Evolutionary conservation across 2,113 vertebrate genomes (phyloP).

Genomic region (Hyla sarda): DNA sequence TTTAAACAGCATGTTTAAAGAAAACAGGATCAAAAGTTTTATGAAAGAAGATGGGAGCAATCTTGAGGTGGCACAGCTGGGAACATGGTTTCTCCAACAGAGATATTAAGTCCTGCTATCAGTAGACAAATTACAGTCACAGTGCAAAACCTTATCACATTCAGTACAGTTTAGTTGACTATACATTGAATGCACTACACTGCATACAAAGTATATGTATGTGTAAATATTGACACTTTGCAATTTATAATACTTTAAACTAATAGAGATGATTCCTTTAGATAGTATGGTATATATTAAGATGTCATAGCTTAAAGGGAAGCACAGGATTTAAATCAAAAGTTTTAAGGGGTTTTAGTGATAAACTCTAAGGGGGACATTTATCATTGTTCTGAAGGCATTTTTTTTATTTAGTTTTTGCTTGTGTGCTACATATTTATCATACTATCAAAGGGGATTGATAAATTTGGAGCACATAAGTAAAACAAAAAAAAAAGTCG

Average conservation of each 20-base stretch:
- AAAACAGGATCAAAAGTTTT: slow-evolving; percentile 51
- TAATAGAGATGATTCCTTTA: not conserved
- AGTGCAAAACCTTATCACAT: slow-evolving; percentile 50
- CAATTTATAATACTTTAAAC: too few relatives aligned
- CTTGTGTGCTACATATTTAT: too few relatives aligned
- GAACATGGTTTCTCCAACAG: slow-evolving; percentile 56
- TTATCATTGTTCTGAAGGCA: too few relatives aligned
- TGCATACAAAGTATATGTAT: not conserved
- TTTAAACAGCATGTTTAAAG: slow-evolving; percentile 31
- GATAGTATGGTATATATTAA: not conserved
- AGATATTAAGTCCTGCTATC: slow-evolving; percentile 55
- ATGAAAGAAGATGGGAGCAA: slow-evolving; percentile 37
- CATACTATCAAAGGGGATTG: too few relatives aligned
- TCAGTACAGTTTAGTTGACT: slow-evolving; percentile 12
- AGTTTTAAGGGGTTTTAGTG: not conserved
- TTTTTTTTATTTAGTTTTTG: too few relatives aligned
- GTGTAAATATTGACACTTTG: not conserved
- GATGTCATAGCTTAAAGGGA: not conserved
- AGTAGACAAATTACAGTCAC: slow-evolving; percentile 40
- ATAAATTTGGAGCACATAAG: too few relatives aligned
- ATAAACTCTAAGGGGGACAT: too few relatives aligned
- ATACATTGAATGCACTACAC: not conserved
- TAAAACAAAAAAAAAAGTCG: too few relatives aligned
- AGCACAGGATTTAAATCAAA: too few relatives aligned
- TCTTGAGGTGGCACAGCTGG: slow-evolving; percentile 57